A percentile compares a stretch with the other conserved stretches of the same genome.
Conservation (phyloP, 2,797 vertebrate species). For the Graptemys geographica region DNA sequence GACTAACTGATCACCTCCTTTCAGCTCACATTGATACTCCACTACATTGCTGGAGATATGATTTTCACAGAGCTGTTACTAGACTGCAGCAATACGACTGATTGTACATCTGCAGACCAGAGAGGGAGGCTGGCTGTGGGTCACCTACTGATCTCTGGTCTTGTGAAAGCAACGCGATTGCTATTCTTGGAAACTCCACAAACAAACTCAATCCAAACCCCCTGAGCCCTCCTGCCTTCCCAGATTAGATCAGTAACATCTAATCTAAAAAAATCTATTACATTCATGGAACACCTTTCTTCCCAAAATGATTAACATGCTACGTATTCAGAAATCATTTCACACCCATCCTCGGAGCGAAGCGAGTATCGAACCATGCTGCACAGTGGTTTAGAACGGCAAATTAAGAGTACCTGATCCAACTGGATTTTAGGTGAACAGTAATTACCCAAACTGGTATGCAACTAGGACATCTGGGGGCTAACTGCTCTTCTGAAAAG, state of each 20-base stretch:
- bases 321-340: not conserved
- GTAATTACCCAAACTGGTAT: not conserved
- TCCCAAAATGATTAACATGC: not conserved
- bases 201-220: not conserved
- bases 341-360: not conserved
- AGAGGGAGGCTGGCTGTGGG: not conserved
- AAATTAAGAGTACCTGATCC: not conserved
- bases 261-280: not conserved
- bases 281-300: conserved; percentile 10
- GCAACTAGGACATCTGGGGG: not conserved
- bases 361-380: not conserved
- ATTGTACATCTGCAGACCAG: fast-evolving
- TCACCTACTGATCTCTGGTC: not conserved
- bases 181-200: conserved; percentile 3
- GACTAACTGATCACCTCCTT: not conserved
- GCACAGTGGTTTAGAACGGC: not conserved
- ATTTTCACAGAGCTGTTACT: not conserved
- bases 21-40: not conserved
- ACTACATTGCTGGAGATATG: not conserved
- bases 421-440: not conserved
- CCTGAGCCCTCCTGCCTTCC: not conserved
- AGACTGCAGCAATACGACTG: fast-evolving
- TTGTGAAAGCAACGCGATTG: not conserved
- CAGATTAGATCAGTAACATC: not conserved
- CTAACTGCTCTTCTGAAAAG: not conserved